phyloP scores from a whole-genome alignment of 2,888 invertebrate genomes.

The Oegoconia quadripuncta region DNA sequence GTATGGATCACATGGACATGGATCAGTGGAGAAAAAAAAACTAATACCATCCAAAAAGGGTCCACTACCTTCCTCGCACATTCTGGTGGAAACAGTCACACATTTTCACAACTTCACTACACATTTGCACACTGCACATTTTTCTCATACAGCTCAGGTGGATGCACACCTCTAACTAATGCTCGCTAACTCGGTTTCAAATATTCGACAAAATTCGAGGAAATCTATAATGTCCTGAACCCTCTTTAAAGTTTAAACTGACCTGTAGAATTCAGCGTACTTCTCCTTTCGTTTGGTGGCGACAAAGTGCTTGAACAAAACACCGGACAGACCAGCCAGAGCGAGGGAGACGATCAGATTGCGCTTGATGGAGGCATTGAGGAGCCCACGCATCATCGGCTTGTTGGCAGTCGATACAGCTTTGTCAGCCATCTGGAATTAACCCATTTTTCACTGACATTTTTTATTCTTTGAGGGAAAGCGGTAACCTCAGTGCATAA shows the following conservation, averaged over 20 bases:
- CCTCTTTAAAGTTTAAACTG: conserved; percentile 20
- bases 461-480: too few relatives aligned
- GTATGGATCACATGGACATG: too few relatives aligned
- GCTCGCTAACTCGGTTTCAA: too few relatives aligned
- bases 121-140: too few relatives aligned
- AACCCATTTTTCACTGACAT: too few relatives aligned
- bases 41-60: too few relatives aligned
- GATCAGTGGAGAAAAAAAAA: too few relatives aligned
- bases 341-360: conserved; percentile 78
- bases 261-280: conserved; percentile 93
- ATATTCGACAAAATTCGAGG: too few relatives aligned
- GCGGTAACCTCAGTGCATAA: background rate
- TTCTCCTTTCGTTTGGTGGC: conserved; percentile 80
- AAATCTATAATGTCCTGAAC: too few relatives aligned
- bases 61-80: background rate
- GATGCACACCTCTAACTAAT: background rate
- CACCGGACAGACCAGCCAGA: conserved; percentile 63
- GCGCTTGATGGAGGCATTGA: conserved; percentile 81
- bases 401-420: conserved; percentile 56
- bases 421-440: conserved; percentile 61
- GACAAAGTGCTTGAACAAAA: conserved; percentile 76
- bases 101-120: too few relatives aligned
- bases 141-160: background rate
- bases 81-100: background rate
- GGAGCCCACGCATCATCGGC: conserved; percentile 86